phyloP scores from a whole-genome alignment of 53 echinoderm and acorn worm genomes.

The Echinometra lucunter region DNA sequence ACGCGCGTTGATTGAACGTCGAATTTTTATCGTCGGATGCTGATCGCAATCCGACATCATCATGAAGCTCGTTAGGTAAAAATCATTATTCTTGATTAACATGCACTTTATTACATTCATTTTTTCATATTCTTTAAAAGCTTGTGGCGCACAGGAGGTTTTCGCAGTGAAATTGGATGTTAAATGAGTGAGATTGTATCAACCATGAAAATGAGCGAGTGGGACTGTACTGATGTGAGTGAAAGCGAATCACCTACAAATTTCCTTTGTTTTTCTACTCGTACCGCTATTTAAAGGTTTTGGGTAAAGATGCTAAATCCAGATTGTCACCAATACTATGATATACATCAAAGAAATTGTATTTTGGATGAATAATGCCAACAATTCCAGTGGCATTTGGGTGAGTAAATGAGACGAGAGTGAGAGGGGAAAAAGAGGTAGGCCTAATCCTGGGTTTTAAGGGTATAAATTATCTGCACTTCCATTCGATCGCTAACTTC shows the following conservation, averaged over 20 bases:
- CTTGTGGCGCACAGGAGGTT: background rate
- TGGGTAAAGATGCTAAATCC: too few relatives aligned
- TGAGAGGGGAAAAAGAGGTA: too few relatives aligned
- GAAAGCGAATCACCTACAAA: background rate
- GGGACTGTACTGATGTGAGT: background rate
- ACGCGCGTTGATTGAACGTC: slow-evolving; percentile 59
- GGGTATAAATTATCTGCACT: too few relatives aligned
- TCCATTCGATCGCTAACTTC: too few relatives aligned
- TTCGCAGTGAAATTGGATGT: background rate
- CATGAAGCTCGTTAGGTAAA: slow-evolving; percentile 92
- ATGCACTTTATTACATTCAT: background rate
- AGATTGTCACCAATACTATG: too few relatives aligned
- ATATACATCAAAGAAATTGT: too few relatives aligned
- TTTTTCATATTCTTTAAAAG: background rate
- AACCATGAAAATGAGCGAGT: background rate
- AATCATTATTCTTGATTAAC: background rate
- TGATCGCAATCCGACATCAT: slow-evolving; percentile 71
- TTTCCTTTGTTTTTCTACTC: background rate
- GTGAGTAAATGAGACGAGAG: too few relatives aligned
- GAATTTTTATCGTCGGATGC: slow-evolving; percentile 64
- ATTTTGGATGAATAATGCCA: too few relatives aligned
- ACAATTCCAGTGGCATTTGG: too few relatives aligned
- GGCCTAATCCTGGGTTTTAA: too few relatives aligned
- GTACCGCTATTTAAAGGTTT: background rate
- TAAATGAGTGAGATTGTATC: background rate